Percentiles rank a stretch among this genome's conserved stretches.
These are phyloP conservation scores for Keiferia lycopersicella DNA, from an alignment of 2,888 invertebrate species.

Conservation along the genomic window DNA sequence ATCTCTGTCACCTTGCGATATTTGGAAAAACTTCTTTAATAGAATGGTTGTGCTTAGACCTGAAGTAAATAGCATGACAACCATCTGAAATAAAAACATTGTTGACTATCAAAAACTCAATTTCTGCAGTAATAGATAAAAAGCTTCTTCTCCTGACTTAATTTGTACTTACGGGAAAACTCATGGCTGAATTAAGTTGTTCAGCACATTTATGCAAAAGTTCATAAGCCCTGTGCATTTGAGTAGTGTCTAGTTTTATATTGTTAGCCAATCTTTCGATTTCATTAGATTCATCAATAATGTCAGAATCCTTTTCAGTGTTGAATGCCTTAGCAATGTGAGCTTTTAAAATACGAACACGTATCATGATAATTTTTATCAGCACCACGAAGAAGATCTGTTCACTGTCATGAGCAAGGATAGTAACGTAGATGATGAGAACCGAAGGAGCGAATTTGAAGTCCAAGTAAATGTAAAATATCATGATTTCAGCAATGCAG, in stretches of 20 bases:
- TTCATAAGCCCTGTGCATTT: constrained; percentile 29
- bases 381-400: constrained; percentile 52
- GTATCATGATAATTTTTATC: constrained; percentile 46
- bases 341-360: constrained; percentile 56
- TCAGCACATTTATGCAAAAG: constrained; percentile 28
- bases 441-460: constrained; percentile 30
- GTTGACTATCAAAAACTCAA: neutral
- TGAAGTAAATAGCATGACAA: constrained; percentile 54
- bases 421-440: constrained; percentile 39
- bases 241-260: constrained; percentile 21
- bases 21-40: constrained; percentile 50
- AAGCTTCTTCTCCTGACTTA: neutral
- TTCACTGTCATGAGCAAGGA: constrained; percentile 55
- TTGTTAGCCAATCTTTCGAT: constrained; percentile 21
- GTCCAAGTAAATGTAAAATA: constrained; percentile 36
- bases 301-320: constrained; percentile 33
- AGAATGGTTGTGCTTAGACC: constrained; percentile 59
- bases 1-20: constrained; percentile 42
- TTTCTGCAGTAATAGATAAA: neutral
- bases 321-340: constrained; percentile 50
- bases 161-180: constrained; percentile 28
- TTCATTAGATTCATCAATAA: constrained; percentile 27
- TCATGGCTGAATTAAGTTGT: constrained; percentile 27
- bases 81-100: constrained; percentile 52
- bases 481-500: constrained; percentile 43